Percentiles rank a stretch among this genome's conserved stretches.
These are phyloP conservation scores for Pontoporia blainvillei DNA, from an alignment of 2,113 vertebrate species.

Conservation along the genomic window DNA sequence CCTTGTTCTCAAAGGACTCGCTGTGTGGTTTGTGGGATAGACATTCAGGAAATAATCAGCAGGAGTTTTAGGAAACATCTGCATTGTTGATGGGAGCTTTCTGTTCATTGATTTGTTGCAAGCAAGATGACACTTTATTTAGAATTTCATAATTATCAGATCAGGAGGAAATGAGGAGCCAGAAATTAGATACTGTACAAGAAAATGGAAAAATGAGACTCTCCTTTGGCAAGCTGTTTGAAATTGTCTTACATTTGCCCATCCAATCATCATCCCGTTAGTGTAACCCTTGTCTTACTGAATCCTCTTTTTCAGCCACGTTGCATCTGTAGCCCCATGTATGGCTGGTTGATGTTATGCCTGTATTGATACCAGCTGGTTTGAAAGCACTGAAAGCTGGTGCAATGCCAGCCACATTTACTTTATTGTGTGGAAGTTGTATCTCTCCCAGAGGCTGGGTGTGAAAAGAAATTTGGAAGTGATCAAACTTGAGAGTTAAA, in stretches of 20 bases:
- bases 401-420: neutral
- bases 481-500: neutral
- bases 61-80: constrained; percentile 55
- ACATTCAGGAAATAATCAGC: constrained; percentile 71
- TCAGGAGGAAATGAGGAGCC: constrained; percentile 49
- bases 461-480: neutral
- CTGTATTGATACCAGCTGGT: neutral
- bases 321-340: neutral
- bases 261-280: neutral
- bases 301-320: neutral
- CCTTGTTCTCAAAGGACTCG: constrained; percentile 36
- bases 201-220: constrained; percentile 39
- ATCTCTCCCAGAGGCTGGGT: neutral
- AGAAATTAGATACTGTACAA: constrained; percentile 26
- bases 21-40: constrained; percentile 65
- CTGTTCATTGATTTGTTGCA: constrained; percentile 33
- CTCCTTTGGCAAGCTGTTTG: neutral
- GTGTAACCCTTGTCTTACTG: neutral
- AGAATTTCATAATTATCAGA: constrained; percentile 52
- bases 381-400: neutral
- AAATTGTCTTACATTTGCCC: neutral
- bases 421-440: neutral
- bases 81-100: constrained; percentile 6
- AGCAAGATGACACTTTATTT: constrained; percentile 32
- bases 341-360: neutral